Evolutionary conservation across 1,140 invertebrate species (phyloP).

Genomic region (Hypothenemus hampei): DNA sequence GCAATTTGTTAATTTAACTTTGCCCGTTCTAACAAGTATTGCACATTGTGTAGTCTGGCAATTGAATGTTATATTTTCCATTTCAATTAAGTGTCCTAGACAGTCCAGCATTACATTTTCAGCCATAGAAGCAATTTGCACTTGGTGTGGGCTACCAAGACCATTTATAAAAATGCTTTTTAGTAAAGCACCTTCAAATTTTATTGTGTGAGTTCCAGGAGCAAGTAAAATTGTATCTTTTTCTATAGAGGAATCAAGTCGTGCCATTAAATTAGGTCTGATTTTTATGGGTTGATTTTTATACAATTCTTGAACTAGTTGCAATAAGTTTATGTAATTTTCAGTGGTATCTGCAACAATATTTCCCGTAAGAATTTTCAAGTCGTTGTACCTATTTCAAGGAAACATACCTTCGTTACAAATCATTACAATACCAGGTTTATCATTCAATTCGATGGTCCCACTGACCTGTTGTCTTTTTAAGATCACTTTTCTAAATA

Average conservation of each 20-base stretch:
- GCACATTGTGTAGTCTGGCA: slow-evolving; percentile 44
- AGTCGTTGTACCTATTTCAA: background rate
- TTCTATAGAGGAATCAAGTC: slow-evolving; percentile 46
- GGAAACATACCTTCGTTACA: slow-evolving; percentile 41
- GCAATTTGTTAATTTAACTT: slow-evolving; percentile 40
- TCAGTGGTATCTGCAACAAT: slow-evolving; percentile 41
- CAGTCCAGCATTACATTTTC: slow-evolving; percentile 47
- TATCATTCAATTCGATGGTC: slow-evolving; percentile 7
- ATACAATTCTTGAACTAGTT: slow-evolving; percentile 44
- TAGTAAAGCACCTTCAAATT: slow-evolving; percentile 46
- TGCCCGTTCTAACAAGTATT: slow-evolving; percentile 44
- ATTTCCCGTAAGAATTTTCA: background rate
- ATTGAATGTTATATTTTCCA: slow-evolving; percentile 48
- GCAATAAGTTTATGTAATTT: slow-evolving; percentile 47
- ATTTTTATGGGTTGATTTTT: slow-evolving; percentile 45
- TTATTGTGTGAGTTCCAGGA: slow-evolving; percentile 46
- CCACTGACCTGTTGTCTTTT: slow-evolving; percentile 30
- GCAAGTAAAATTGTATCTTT: slow-evolving; percentile 48
- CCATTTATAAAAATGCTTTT: slow-evolving; percentile 50
- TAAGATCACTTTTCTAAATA: slow-evolving; percentile 49
- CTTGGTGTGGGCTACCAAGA: slow-evolving; percentile 36
- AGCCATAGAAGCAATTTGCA: slow-evolving; percentile 42
- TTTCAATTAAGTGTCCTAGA: slow-evolving; percentile 39
- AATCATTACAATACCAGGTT: slow-evolving; percentile 48
- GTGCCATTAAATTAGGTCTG: slow-evolving; percentile 44